Base-by-base conservation (phyloP, 2,113 vertebrate species). In the Podilymbus podiceps region DNA sequence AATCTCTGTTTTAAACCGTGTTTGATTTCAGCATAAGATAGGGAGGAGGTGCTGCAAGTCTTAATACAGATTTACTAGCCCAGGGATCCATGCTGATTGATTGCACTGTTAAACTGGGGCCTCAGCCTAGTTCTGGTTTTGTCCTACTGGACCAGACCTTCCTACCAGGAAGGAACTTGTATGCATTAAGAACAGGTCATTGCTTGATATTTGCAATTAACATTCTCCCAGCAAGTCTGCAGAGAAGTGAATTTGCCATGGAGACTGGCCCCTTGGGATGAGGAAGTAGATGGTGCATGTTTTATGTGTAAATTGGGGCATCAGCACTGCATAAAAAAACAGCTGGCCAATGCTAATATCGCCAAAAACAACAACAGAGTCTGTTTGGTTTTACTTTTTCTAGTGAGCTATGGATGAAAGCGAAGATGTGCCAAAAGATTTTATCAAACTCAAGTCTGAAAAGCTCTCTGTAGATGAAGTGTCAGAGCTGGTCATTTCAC, bases 401-500 rank as follows among this genome's bases (percentile, higher is more conserved):
- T 94, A 93, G 97, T 53, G 83, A 80, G 35, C 77, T 67, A 95
- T 94, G 97, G 95, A 63, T 74, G 97, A 96, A 94, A 93, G 60
- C 3, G 88, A 96, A 88, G 97, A 98, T 71, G 85, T 95, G 59
- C 90, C 97, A 55, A 97, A 96, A 75, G 98, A 99, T 89, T 89
- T 98, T 94, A 97, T 99, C 92, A 98, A 97, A 90, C 98, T 99
- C 64, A 98, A 98, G 42, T 44, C 76, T 63, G 98, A 98, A 97
- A 98, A 98, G 82, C 98, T 99, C 33, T 99, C 98, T 14, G 93
- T 98, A 18, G 98, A 99, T 78, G 98, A 98, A 80, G 98, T 98
- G 44, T 98, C 98, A 12, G 97, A 98, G 27, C 68, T 98, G 8
- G 99, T 99, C 15, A 40, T 97, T 88, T 99, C 98, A 90, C 91